Evolutionary conservation across 2,888 invertebrate species (phyloP), one percentile per base, ranked within the genome.

Genomic region (Ichneumoninae sp.): DNA sequence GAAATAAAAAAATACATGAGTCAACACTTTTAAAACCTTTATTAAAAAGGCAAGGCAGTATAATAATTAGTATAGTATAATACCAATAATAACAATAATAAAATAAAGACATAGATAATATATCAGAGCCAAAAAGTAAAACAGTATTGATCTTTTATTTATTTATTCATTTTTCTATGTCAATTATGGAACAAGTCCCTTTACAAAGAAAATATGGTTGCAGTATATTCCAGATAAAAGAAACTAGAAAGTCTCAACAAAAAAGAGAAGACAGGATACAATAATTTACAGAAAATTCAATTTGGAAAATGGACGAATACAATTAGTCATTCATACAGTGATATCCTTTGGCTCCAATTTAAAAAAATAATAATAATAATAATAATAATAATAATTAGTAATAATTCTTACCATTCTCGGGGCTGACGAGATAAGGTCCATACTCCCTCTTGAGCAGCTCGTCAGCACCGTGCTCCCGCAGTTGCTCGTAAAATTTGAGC

Each of bases 381-480:
- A 26, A 73, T 33, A 8, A 40, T 19, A 19, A 19, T 19, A 40
- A 40, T 60, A 30, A 65, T 40, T 13, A 7, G 13, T 44, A 22
- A 68, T 22, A 7, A 63, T 36, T 33, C 89, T 94, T 94, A 97
- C 98, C 98, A 93, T 97, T 96, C 95, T 99, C 99, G 71, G 98
- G 95, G 83, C 97, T 95, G 85, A 96, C 96, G 85, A 99, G 95
- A 89, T 98, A 95, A 84, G 96, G 94, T 83, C 98, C 98, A 95
- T 99, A 99, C 93, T 98, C 98, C 94, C 98, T 96, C 95, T 98
- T 98, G 88, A 99, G 95, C 88, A 99, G 95, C 94, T 98, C 98
- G 95, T 99, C 99, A 78, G 99, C 99, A 86, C 99, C 99, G 95
- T 99, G 98, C 94, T 98, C 98, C 95, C 98, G 98, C 92, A 99